Evolutionary conservation across 2,888 invertebrate genomes (phyloP).

Genomic region (Microctonus hyperodae): DNA sequence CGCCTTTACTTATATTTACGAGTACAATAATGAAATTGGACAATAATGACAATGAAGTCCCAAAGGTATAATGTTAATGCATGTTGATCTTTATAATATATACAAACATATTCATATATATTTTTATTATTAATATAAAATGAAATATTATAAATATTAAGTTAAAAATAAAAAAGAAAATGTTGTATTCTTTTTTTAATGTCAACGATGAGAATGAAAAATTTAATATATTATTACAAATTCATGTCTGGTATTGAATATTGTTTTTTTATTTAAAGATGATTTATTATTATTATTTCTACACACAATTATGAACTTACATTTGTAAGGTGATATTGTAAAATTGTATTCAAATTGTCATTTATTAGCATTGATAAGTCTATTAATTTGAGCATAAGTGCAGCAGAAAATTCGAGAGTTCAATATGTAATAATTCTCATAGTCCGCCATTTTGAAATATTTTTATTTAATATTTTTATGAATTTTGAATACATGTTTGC

Average conservation of each 20-base stretch:
- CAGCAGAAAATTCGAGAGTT: too few species aligned
- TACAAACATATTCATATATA: background rate
- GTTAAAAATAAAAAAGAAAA: background rate
- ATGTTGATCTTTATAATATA: background rate
- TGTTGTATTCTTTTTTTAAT: background rate
- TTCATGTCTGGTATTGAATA: background rate
- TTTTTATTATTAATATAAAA: background rate
- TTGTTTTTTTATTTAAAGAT: conserved; percentile 47
- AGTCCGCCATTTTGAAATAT: too few species aligned
- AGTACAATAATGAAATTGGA: background rate
- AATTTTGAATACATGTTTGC: too few species aligned
- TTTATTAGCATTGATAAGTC: too few species aligned
- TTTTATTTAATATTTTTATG: too few species aligned
- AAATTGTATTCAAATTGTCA: too few species aligned
- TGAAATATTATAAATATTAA: background rate
- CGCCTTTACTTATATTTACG: background rate
- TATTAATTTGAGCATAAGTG: too few species aligned
- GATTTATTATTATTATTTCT: too few species aligned
- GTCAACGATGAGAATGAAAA: background rate
- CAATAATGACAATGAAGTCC: background rate
- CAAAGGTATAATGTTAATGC: background rate
- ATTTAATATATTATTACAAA: background rate
- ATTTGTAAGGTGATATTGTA: too few species aligned
- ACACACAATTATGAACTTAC: too few species aligned
- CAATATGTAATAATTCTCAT: too few species aligned